Evolutionary conservation across 92 coral and sea anemone species (phyloP).

Genomic region (Siderastrea radians): DNA sequence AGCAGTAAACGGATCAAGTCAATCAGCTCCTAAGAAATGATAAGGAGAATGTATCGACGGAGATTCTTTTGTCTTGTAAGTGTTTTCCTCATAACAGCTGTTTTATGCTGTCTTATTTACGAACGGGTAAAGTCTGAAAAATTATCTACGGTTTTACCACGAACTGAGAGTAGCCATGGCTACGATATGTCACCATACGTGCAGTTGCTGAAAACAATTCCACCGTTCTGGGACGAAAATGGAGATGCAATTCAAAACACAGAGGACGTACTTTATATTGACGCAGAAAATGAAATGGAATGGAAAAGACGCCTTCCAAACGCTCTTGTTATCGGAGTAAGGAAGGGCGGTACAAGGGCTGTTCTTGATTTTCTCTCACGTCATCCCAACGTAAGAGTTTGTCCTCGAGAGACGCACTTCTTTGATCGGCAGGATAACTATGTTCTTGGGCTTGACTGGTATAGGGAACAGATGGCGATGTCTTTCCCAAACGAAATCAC

Average conservation of each 20-base stretch:
- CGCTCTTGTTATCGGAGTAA: conserved; percentile 92
- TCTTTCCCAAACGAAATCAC: conserved; percentile 78
- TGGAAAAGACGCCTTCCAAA: conserved; percentile 82
- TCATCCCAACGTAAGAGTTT: conserved; percentile 89
- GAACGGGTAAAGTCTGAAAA: not conserved
- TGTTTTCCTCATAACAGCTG: not conserved
- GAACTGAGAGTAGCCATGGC: not conserved
- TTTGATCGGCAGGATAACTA: conserved; percentile 86
- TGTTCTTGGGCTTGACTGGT: conserved; percentile 88
- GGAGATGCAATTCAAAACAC: not conserved
- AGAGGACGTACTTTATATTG: not conserved
- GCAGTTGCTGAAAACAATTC: not conserved
- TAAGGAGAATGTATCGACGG: not conserved
- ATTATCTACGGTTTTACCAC: not conserved
- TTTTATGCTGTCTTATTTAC: conserved; percentile 9
- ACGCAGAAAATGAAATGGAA: conserved; percentile 15
- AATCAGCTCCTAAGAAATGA: not conserved
- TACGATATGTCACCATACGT: not conserved
- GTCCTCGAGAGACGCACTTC: conserved; percentile 89
- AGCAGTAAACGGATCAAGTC: not conserved
- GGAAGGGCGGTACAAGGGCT: conserved; percentile 97
- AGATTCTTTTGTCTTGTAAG: not conserved
- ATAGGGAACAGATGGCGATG: conserved; percentile 83
- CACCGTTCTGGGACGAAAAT: not conserved
- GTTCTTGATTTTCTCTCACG: conserved; percentile 84